Evolutionary conservation across 1,140 invertebrate species (phyloP), one percentile per base, ranked within the genome.

Genomic region (Bemisia tabaci): DNA sequence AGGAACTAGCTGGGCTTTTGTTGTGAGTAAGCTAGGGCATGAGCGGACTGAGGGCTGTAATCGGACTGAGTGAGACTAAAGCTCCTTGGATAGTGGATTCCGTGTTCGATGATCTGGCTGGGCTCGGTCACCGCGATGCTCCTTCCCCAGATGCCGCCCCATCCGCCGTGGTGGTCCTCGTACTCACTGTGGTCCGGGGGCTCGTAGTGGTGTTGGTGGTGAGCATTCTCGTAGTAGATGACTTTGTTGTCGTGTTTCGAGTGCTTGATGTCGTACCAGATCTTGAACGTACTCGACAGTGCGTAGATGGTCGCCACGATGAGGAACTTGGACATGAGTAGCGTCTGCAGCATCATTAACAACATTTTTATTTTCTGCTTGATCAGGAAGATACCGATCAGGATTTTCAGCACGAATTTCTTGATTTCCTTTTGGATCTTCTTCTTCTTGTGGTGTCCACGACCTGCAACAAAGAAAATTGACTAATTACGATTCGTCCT

Each of bases 171-270:
- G 59, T 71, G 70, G 11, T 70, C 70, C 1, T 72, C 69, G 48
- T 70, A 69, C n/a, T 71, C 70, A 1, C 62, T 59, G 68, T 72
- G 70, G 62, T 73, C 70, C 59, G 72, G 70, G n/a, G 70, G 69
- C 64, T 74, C 72, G 58, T 74, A 73, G 65, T 72, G 70, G 62
- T 73, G 72, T 39, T 72, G 71, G 48, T 73, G 72, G 59, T 73
- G 72, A 58, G 72, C 73, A 39, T 74, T 74, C 62, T 74, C 73
- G 67, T 74, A 74, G 63, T 74, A 74, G 26, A 74, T 72, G 12
- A 74, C 71, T 60, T 72, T 67, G 65, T 70, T 68, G 65, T 70
- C 67, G 39, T 66, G 39, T 22, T 70, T 70, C 21, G 60, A 22
- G 12, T 59, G 59, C 22, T 70, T 70, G 63, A 70, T 70, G 22